Base-by-base conservation (phyloP, 1,140 invertebrate genomes). In the Caenorhabditis latens region DNA sequence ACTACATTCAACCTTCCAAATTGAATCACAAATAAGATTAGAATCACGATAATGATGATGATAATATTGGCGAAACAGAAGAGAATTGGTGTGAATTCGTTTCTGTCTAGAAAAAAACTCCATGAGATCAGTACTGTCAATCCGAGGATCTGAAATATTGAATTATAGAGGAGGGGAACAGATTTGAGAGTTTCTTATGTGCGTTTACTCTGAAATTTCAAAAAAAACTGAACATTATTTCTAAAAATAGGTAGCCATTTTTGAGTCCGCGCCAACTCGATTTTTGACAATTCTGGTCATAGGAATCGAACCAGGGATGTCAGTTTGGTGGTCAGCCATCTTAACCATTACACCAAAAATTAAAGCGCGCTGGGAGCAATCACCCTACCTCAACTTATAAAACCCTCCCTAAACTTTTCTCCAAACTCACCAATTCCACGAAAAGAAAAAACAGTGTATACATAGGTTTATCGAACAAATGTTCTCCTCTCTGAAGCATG, bases 391-490 rank as follows among this genome's bases (percentile, higher is more conserved):
- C n/a, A n/a, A n/a, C n/a, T n/a, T n/a, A n/a, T n/a, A n/a, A n/a
- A n/a, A n/a, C n/a, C n/a, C n/a, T n/a, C n/a, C n/a, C n/a, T n/a
- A n/a, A 32, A 32, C 32, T 32, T 32, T 32, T 32, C 2, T 32
- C 3, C 11, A 63, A 79, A 79, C 71, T n/a, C n/a, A 79, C 71
- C 46, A 79, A 13, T 79, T 79, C 46, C 8, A 79, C 3, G n/a
- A 79, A 79, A 8, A 79, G 71, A 53, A 79, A 79, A 79, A 79
- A 79, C n/a, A 79, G 46, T 24, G 71, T 79, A n/a, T 50, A 79
- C 7, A 79, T 79, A 6, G 71, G 71, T 24, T 79, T 79, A 4
- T 79, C 14, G 7, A 53, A 53, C 46, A 79, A 50, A 24, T 79
- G 71, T 50, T 79, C 71, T 79, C 71, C 71, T 79, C 21, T 46